Conservation (phyloP, 2,113 vertebrate genomes). For the Podilymbus podiceps region DNA sequence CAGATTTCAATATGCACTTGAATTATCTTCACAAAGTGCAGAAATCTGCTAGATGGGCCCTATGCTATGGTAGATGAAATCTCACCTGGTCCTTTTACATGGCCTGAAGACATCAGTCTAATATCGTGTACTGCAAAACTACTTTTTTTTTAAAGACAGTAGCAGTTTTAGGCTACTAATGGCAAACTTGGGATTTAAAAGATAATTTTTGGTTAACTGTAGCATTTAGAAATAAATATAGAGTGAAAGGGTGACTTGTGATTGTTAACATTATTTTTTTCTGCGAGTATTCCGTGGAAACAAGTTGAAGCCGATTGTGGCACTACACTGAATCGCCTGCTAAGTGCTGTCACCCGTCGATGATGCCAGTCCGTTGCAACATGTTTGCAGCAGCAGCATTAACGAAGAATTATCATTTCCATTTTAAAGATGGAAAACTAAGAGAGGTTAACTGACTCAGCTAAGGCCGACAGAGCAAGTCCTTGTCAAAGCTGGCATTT, state of each 20-base stretch:
- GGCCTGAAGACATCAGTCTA: background rate
- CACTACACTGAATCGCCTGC: accelerated
- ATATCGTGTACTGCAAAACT: background rate
- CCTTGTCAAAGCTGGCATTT: slow-evolving; percentile 56
- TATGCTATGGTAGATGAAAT: background rate
- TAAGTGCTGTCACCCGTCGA: background rate
- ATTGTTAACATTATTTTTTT: background rate
- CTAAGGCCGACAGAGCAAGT: slow-evolving; percentile 9
- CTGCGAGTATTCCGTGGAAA: background rate
- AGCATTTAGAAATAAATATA: background rate
- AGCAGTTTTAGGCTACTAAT: background rate
- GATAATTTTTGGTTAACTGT: background rate
- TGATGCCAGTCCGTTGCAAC: background rate
- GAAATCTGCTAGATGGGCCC: background rate
- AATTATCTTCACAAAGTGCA: background rate
- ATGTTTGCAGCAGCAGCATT: background rate
- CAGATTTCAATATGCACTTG: slow-evolving; percentile 22
- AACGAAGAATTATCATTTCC: background rate
- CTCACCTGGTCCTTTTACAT: background rate
- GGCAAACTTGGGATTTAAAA: background rate
- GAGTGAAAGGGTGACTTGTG: background rate
- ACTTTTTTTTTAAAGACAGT: background rate
- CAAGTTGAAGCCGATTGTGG: background rate
- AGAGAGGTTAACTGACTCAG: slow-evolving; percentile 25
- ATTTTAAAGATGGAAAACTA: slow-evolving; percentile 16